A percentile compares a stretch with the other conserved stretches of the same genome.
Conservation (phyloP, 1,140 invertebrate genomes). For the Magallana angulata region DNA sequence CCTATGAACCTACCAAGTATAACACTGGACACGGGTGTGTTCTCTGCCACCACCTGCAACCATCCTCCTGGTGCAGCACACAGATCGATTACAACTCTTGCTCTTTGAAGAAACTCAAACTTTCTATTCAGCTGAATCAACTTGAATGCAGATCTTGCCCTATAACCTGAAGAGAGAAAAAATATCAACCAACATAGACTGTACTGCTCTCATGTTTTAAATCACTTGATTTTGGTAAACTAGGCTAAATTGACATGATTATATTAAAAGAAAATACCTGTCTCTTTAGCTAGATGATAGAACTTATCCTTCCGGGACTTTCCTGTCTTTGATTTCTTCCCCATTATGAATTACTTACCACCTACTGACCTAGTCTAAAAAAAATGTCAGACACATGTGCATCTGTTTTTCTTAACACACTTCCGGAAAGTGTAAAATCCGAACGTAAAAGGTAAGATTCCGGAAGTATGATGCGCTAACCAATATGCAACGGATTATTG, state of each 20-base stretch:
- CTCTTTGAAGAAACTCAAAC: constrained; percentile 97
- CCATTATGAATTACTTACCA: constrained; percentile 84
- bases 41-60: constrained; percentile 99
- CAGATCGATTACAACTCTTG: constrained; percentile 96
- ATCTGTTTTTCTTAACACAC: neutral
- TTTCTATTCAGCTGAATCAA: constrained; percentile 98
- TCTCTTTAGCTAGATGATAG: constrained; percentile 99
- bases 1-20: constrained; percentile 74
- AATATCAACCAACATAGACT: no score
- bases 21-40: constrained; percentile 98
- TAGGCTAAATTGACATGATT: neutral
- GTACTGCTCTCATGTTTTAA: no score
- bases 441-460: neutral
- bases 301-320: constrained; percentile 99
- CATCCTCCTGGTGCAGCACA: constrained; percentile 99
- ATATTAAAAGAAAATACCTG: constrained; percentile 84
- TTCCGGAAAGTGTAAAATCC: neutral
- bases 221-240: no score
- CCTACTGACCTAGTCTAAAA: neutral
- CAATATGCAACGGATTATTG: no score
- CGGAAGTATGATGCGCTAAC: neutral
- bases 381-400: neutral
- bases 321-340: constrained; percentile 97
- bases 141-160: constrained; percentile 98
- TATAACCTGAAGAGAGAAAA: constrained; percentile 86